Conservation (phyloP, 2,797 vertebrate species). For the Megalops cyprinoides region DNA sequence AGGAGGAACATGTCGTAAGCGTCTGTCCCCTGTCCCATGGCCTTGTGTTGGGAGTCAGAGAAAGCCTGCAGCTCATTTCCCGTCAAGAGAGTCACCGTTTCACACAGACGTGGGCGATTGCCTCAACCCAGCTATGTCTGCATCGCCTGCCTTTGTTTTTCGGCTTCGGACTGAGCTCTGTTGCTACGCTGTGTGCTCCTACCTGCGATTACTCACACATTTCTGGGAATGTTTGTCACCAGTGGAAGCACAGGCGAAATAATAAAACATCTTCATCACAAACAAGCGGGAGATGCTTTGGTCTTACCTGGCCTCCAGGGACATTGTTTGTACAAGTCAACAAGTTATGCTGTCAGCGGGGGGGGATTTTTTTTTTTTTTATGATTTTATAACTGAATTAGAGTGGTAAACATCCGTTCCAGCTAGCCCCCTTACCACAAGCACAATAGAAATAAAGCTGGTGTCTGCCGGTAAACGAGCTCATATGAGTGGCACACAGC, state of each 20-base stretch:
- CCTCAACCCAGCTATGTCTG: not conserved
- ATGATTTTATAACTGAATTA: conserved; percentile 3
- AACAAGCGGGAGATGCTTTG: not conserved
- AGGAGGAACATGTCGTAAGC: too few relatives aligned
- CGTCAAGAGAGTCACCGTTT: too few relatives aligned
- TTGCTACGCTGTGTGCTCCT: not conserved
- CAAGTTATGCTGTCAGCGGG: not conserved
- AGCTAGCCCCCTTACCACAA: too few relatives aligned
- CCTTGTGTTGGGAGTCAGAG: too few relatives aligned
- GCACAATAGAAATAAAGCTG: not conserved
- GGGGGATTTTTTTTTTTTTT: not conserved
- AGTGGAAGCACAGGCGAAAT: too few relatives aligned
- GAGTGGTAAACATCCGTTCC: not conserved
- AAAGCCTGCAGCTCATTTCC: too few relatives aligned
- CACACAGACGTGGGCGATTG: not conserved
- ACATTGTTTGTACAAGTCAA: not conserved
- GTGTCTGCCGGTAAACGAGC: not conserved
- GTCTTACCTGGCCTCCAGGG: not conserved
- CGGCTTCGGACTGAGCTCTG: not conserved
- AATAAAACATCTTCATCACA: not conserved
- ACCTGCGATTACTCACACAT: not conserved
- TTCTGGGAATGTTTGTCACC: not conserved
- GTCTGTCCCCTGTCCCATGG: too few relatives aligned
- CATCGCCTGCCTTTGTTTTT: not conserved
- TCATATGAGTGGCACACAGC: not conserved